These are phyloP conservation scores for Chloroclysta siterata DNA, from an alignment of 2,888 invertebrate genomes.

Conservation along the genomic window DNA sequence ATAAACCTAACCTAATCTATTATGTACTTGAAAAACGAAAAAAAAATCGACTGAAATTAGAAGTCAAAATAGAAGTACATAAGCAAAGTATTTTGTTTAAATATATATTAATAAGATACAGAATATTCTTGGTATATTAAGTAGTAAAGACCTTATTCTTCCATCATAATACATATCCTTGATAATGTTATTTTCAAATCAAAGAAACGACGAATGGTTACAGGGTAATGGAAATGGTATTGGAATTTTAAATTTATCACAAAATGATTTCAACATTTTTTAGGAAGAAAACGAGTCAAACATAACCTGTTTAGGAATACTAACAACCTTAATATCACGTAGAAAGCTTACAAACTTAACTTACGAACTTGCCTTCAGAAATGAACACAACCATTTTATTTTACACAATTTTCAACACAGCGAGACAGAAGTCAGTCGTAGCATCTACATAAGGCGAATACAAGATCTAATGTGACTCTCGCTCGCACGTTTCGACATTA, in stretches of 20 bases:
- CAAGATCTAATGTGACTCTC: no score
- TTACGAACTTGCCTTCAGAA: constrained; percentile 2
- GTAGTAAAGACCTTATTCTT: no score
- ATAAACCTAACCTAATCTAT: no score
- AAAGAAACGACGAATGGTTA: background rate
- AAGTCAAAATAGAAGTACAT: no score
- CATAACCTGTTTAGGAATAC: constrained; percentile 8
- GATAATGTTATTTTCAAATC: no score
- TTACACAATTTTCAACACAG: no score
- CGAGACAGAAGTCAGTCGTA: no score
- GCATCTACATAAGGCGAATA: no score
- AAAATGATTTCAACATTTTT: constrained; percentile 3
- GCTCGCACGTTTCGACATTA: no score
- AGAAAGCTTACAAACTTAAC: constrained; percentile 13
- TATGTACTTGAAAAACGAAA: no score
- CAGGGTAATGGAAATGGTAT: background rate
- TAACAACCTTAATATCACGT: constrained; percentile 27
- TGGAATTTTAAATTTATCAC: constrained; percentile 6
- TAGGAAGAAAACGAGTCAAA: constrained; percentile 6
- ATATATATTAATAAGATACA: background rate
- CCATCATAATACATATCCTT: no score
- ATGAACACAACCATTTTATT: background rate
- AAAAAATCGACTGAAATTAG: no score
- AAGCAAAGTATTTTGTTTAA: background rate
- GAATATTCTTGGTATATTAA: background rate